phyloP scores from a whole-genome alignment of 2,888 invertebrate genomes.

The Thera obeliscata region DNA sequence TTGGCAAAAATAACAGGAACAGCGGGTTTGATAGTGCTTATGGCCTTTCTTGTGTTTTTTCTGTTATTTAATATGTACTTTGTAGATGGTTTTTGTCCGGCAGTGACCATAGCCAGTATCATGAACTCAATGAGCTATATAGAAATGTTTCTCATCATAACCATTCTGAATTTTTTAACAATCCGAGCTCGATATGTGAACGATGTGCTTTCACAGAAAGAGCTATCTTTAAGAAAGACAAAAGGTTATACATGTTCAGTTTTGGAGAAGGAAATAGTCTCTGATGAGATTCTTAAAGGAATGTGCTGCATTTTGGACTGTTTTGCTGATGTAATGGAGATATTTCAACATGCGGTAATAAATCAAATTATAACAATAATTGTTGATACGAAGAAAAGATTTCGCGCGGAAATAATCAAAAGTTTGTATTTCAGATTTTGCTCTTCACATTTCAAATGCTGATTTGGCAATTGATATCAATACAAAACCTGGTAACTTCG shows the following conservation, averaged over 20 bases:
- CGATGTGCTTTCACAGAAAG: slow-evolving; percentile 43
- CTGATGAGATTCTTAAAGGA: slow-evolving; percentile 46
- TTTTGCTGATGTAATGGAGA: slow-evolving; percentile 52
- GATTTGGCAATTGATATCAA: slow-evolving; percentile 54
- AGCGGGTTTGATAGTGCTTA: slow-evolving; percentile 4
- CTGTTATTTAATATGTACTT: slow-evolving; percentile 45
- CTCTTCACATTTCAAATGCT: slow-evolving; percentile 55
- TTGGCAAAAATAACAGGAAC: slow-evolving; percentile 35
- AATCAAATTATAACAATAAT: too few relatives aligned
- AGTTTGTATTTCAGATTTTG: slow-evolving; percentile 55
- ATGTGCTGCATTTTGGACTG: slow-evolving; percentile 53
- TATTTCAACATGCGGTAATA: slow-evolving; percentile 59
- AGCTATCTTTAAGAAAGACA: slow-evolving; percentile 14
- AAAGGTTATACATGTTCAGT: slow-evolving; percentile 14
- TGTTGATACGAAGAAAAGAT: too few relatives aligned
- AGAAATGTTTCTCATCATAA: slow-evolving; percentile 50
- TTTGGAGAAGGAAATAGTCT: slow-evolving; percentile 21
- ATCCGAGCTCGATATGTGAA: slow-evolving; percentile 55
- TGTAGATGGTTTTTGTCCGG: slow-evolving; percentile 45
- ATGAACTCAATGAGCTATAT: slow-evolving; percentile 45
- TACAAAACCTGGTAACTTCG: slow-evolving; percentile 57
- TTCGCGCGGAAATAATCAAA: too few relatives aligned
- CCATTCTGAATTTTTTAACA: slow-evolving; percentile 50
- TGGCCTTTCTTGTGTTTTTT: slow-evolving; percentile 37
- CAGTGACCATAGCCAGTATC: slow-evolving; percentile 41